A percentile compares a stretch with the other conserved stretches of the same genome.
Evolutionary conservation across 2,888 invertebrate species (phyloP).

Genomic region (Himalopsyche kuldschensis): DNA sequence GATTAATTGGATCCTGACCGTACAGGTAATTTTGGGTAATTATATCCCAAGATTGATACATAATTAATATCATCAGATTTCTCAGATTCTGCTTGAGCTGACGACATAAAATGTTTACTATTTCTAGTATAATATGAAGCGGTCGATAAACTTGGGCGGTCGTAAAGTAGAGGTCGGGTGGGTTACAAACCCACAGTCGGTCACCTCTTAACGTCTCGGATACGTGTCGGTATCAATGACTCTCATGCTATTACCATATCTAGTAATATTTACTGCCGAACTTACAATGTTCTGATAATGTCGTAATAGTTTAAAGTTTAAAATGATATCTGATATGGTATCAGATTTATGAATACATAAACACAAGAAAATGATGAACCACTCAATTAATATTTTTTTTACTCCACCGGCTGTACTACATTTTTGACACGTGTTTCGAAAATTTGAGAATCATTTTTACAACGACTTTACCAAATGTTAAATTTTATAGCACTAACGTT

Average conservation of each 20-base stretch:
- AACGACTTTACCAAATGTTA: too few relatives aligned
- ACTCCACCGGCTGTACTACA: too few relatives aligned
- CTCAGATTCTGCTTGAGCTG: background rate
- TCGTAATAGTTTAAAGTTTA: background rate
- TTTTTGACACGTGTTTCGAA: too few relatives aligned
- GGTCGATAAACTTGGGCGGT: background rate
- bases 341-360: too few relatives aligned
- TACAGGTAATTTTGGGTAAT: background rate
- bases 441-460: too few relatives aligned
- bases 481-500: too few relatives aligned
- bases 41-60: background rate
- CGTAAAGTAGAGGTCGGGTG: background rate
- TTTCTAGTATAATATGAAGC: background rate
- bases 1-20: background rate
- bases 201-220: background rate
- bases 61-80: background rate
- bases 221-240: background rate
- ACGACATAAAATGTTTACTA: background rate
- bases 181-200: background rate
- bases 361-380: too few relatives aligned
- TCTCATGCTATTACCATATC: background rate
- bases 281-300: background rate
- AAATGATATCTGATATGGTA: background rate
- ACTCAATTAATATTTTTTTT: too few relatives aligned
- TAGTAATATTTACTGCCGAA: background rate